Evolutionary conservation across 2,113 vertebrate genomes (phyloP).

Genomic region (Tachysurus fulvidraco): DNA sequence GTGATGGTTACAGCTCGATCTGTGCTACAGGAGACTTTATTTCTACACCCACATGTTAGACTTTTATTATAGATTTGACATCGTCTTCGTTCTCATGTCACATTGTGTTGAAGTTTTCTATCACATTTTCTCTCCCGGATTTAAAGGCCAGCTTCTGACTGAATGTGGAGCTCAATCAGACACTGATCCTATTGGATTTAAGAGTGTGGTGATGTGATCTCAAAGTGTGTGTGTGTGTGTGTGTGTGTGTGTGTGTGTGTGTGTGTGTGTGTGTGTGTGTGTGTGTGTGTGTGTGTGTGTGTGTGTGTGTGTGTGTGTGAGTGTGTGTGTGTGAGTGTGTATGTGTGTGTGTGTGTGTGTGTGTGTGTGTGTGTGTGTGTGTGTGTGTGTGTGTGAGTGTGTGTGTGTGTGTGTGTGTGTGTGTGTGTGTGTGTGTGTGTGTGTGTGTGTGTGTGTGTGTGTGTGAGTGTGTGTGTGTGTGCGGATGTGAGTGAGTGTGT

Average conservation of each 20-base stretch:
- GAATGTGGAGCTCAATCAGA: neutral
- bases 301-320: conserved; percentile 21
- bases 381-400: conserved; percentile 25
- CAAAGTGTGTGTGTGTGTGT: neutral
- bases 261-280: conserved; percentile 24
- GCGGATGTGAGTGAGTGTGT: too few species aligned
- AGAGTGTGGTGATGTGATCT: neutral
- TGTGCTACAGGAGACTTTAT: too few species aligned
- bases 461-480: neutral
- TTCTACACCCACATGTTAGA: too few species aligned
- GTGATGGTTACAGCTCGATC: too few species aligned
- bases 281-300: conserved; percentile 20
- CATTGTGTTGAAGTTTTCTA: too few species aligned
- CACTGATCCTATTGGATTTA: neutral
- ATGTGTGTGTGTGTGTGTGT: conserved; percentile 22
- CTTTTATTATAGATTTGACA: too few species aligned
- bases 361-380: conserved; percentile 24
- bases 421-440: conserved; percentile 19
- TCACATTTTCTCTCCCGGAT: too few species aligned
- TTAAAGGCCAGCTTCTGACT: too few species aligned
- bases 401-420: conserved; percentile 25
- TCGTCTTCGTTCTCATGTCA: too few species aligned
- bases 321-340: too few species aligned
- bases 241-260: conserved; percentile 17
- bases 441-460: conserved; percentile 22